Base-by-base conservation (phyloP, 2,888 invertebrate species). In the Metallyticus violacea region DNA sequence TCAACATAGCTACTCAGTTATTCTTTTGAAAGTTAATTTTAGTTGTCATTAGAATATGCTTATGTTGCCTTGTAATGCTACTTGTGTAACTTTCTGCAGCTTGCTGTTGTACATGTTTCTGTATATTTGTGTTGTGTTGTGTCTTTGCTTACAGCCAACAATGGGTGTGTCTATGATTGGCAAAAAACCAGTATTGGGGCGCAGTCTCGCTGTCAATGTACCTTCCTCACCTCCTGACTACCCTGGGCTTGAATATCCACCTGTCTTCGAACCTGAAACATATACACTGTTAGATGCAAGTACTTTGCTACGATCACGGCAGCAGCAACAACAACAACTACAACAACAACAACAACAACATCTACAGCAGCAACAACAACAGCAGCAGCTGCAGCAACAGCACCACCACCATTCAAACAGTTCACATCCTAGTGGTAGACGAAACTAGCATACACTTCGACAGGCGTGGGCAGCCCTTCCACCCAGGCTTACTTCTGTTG, bases 241-340 rank as follows among this genome's bases (percentile, higher is more conserved):
- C 92, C 96, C 97, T 86, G 96, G 96, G 90, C 93, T 97, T 92
- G 96, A 96, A 92, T 97, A 97, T 91, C 97, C 97, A 81, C 97
- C 97, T 82, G 96, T 97, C 76, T 97, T 97, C 92, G 96, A 96
- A 91, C 94, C 97, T 0, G 97, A 97, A 92, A 96, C 96, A 0
- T 97, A 97, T 92, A 96, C 96, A 85, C 93, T 97, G 87, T 93
- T 93, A 7, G 93, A 94, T 90, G 94, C 92, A 85, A 91, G 91
- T 90, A 92, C 91, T 89, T 85, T 88, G 90, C 93, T 95, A 92
- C 85, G 88, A 15, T 87, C 87, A 25, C 87, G 86, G 5, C 84
- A 83, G 40, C 82, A 82, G 9, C 40, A 26, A 6, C 82, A 82
- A 26, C 78, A 78, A 22, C 6, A 78, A n/a, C 25, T 26, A 78